phyloP scores from a whole-genome alignment of 2,113 vertebrate species.

The Epinephelus fuscoguttatus region DNA sequence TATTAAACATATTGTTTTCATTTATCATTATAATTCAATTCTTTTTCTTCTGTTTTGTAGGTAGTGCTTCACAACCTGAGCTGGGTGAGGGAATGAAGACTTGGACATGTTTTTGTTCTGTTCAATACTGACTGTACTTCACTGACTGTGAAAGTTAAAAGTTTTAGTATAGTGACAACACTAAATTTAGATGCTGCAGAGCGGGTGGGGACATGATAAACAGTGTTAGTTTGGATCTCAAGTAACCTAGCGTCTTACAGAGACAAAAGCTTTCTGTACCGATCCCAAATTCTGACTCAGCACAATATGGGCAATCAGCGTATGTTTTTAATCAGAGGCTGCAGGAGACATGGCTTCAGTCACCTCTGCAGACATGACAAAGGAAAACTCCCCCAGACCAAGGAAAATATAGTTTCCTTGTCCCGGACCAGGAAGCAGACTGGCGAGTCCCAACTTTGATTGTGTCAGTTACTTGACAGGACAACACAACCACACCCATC shows the following conservation, averaged over 20 bases:
- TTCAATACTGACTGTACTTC: no score
- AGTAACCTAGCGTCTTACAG: neutral
- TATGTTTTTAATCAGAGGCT: conserved; percentile 49
- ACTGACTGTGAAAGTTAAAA: no score
- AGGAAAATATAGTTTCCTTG: no score
- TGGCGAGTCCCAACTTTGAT: neutral
- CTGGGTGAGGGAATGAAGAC: no score
- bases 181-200: no score
- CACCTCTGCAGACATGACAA: neutral
- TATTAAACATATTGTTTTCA: no score
- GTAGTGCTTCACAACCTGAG: no score
- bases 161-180: no score
- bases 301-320: conserved; percentile 30
- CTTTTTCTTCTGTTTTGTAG: no score
- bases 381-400: neutral
- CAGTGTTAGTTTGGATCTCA: neutral
- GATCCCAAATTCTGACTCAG: conserved; percentile 38
- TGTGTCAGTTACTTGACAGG: neutral
- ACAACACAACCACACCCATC: conserved; percentile 52
- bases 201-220: no score
- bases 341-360: conserved; percentile 43
- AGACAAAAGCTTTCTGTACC: conserved; percentile 2
- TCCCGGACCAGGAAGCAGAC: conserved; percentile 45
- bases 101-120: no score
- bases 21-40: no score